Percentiles rank a stretch among this genome's conserved stretches.
phyloP scores from a whole-genome alignment of 2,113 vertebrate genomes.

The Numida meleagris region DNA sequence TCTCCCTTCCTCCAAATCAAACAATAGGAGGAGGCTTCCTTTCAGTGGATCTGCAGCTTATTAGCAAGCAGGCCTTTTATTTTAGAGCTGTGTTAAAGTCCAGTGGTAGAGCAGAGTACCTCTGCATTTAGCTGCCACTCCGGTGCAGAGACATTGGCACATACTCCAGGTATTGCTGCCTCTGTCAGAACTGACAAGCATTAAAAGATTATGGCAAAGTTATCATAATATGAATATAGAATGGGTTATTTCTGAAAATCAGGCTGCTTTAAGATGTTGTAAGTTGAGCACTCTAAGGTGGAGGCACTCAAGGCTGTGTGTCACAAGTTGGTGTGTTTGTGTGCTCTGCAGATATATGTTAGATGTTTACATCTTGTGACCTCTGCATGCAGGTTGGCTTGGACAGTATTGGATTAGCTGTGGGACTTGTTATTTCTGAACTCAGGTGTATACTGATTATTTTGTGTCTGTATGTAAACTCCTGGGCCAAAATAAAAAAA shows the following conservation, averaged over 20 bases:
- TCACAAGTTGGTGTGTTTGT: accelerated
- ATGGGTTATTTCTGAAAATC: background rate
- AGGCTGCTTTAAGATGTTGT: background rate
- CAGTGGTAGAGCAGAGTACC: background rate
- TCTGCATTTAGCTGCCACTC: background rate
- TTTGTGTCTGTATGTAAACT: background rate
- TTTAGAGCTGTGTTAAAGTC: background rate
- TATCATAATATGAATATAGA: background rate
- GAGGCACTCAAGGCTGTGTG: background rate
- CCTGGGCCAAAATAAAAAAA: background rate
- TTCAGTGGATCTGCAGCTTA: background rate
- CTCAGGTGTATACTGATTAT: background rate
- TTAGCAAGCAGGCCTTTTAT: background rate
- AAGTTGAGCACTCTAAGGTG: background rate
- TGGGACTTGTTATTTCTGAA: slow-evolving; percentile 8
- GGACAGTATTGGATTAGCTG: background rate
- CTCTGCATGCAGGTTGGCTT: background rate
- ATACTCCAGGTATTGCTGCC: background rate
- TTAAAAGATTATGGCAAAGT: background rate
- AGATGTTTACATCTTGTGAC: background rate
- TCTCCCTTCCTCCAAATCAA: background rate
- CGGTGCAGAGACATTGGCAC: background rate
- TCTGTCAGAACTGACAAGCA: background rate
- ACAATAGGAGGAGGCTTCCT: background rate
- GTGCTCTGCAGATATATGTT: background rate